Base-by-base conservation (phyloP, 2,888 invertebrate genomes). In the Notodonta dromedarius region DNA sequence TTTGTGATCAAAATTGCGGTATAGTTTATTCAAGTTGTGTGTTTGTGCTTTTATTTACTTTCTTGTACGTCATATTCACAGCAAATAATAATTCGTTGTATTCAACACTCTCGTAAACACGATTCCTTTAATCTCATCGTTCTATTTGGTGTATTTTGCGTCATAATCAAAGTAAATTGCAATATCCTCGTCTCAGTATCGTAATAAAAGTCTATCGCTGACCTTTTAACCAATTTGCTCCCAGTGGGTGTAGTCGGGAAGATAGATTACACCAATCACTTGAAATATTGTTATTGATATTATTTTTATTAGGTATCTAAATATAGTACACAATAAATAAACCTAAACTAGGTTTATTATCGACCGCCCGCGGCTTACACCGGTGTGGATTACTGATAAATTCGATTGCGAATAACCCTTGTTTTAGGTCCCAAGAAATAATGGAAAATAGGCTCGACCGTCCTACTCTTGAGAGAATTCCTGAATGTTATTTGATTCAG, bases 261-360 rank as follows among this genome's bases (percentile, higher is more conserved):
- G 73, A 79, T 79, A 73, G 75, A 78, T 80, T 73, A 77, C 66
- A 70, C 70, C 76, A 79, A 80, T 82, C 77, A 76, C 74, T 76
- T 78, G 75, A 78, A 76, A 74, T 76, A 80, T 74, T 71, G 76
- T 75, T 75, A 76, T 72, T 72, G 71, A 63, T 61, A 62, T 64
- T 74, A 72, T 70, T 75, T 74, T 79, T 77, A 76, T 78, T 76
- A 32, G 16, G 16, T 16, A 68, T 61, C 63, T 57, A 71, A 74
- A 71, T 65, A 69, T 65, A 70, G 70, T 66, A 64, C 62, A 69
- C 63, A 72, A 69, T 73, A 73, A 74, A 77, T 70, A 72, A 68
- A 61, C 55, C 64, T 61, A 60, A 75, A 77, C 54, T 65, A 64
- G 58, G 62, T 65, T 66, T 65, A 67, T 66, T 67, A 55, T 44